Evolutionary conservation across 1,140 invertebrate species (phyloP).

Genomic region (Drosophila murphyi): DNA sequence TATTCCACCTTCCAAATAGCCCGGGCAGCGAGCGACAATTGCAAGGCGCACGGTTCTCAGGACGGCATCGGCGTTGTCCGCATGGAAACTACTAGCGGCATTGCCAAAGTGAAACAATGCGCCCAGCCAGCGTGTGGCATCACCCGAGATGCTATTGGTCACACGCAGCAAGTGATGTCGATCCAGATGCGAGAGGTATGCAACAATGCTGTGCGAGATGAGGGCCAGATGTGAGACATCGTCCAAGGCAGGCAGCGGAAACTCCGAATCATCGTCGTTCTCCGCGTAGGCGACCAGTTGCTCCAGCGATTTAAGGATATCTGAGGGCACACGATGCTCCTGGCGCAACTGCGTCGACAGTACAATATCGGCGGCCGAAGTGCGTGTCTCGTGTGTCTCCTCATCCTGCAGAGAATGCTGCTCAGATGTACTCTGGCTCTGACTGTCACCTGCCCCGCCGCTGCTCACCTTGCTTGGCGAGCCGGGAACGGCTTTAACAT

Average conservation of each 20-base stretch:
- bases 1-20: conserved; percentile 81
- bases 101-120: conserved; percentile 75
- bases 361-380: conserved; percentile 25
- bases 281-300: conserved; percentile 78
- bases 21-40: conserved; percentile 80
- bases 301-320: conserved; percentile 79
- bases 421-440: conserved; percentile 7
- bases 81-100: conserved; percentile 76
- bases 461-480: conserved; percentile 23
- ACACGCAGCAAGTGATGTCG: conserved; percentile 73
- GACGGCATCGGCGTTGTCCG: conserved; percentile 74
- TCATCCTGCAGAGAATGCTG: conserved; percentile 21
- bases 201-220: conserved; percentile 83
- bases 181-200: conserved; percentile 80
- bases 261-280: conserved; percentile 81
- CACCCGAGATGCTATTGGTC: conserved; percentile 75
- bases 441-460: conserved; percentile 7
- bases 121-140: conserved; percentile 81
- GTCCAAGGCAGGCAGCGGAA: conserved; percentile 78
- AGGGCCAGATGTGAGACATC: conserved; percentile 83
- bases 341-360: conserved; percentile 51
- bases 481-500: conserved; percentile 67
- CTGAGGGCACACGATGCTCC: conserved; percentile 76
- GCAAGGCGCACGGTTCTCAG: conserved; percentile 75
- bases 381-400: neutral